phyloP scores from a whole-genome alignment of 2,113 vertebrate species.

The Xyliphius kryptos region DNA sequence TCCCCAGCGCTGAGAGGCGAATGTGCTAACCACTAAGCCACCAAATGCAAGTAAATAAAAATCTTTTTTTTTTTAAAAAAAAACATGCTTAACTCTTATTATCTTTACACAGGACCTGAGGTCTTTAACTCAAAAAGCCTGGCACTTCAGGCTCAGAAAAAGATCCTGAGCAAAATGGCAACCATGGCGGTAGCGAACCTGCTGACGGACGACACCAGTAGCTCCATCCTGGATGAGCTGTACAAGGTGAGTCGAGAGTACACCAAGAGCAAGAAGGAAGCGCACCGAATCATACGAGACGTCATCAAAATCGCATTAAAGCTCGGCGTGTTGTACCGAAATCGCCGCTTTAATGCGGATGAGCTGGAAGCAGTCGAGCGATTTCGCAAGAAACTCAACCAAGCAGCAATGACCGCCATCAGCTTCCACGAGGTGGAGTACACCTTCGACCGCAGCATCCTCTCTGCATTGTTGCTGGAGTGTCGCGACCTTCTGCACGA shows the following conservation, averaged over 20 bases:
- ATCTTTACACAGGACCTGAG: constrained; percentile 85
- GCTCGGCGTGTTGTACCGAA: constrained; percentile 91
- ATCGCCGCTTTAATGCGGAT: constrained; percentile 88
- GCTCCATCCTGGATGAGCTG: constrained; percentile 91
- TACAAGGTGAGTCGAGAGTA: constrained; percentile 89
- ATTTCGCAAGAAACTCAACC: constrained; percentile 97
- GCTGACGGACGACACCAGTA: constrained; percentile 93
- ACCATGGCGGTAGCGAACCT: constrained; percentile 91
- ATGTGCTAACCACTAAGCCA: too few relatives aligned
- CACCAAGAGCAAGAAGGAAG: constrained; percentile 91
- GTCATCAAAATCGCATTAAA: constrained; percentile 96
- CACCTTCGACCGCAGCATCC: constrained; percentile 86
- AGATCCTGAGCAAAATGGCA: constrained; percentile 96
- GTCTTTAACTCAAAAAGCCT: constrained; percentile 90
- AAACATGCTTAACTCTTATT: too few relatives aligned
- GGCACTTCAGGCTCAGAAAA: constrained; percentile 93
- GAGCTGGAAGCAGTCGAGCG: constrained; percentile 87
- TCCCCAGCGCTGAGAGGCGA: too few relatives aligned
- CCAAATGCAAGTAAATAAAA: too few relatives aligned
- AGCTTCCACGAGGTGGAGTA: constrained; percentile 97
- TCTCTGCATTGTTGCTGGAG: constrained; percentile 85
- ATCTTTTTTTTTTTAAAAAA: too few relatives aligned
- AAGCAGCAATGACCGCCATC: constrained; percentile 93
- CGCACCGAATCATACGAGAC: constrained; percentile 94
- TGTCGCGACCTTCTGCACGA: constrained; percentile 88